Evolutionary conservation across 2,797 vertebrate species (phyloP).

Genomic region (Catharus ustulatus): DNA sequence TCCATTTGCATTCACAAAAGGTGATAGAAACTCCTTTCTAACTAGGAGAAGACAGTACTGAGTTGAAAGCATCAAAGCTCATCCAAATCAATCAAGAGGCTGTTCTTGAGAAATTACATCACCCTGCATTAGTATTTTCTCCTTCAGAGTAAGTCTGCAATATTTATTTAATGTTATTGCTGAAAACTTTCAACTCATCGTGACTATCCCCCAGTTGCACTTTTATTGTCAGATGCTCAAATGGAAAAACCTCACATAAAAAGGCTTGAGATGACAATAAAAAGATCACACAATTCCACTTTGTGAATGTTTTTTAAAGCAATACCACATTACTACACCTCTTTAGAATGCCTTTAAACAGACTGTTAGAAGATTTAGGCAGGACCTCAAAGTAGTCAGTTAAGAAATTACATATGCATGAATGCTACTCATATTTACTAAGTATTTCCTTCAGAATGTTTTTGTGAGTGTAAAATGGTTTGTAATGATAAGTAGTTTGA

Average conservation of each 20-base stretch:
- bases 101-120: background rate
- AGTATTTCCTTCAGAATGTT: slow-evolving; percentile 10
- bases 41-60: background rate
- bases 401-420: background rate
- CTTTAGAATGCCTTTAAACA: slow-evolving; percentile 5
- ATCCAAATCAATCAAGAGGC: background rate
- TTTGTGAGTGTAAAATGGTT: slow-evolving; percentile 10
- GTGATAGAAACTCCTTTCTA: background rate
- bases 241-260: background rate
- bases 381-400: slow-evolving; percentile 36
- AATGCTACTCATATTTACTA: slow-evolving; percentile 6
- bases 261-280: background rate
- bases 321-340: background rate
- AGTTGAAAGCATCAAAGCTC: background rate
- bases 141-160: background rate
- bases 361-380: slow-evolving; percentile 5
- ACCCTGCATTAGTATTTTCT: background rate
- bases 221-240: background rate
- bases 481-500: slow-evolving; percentile 37
- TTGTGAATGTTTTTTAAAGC: background rate
- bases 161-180: background rate
- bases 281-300: background rate
- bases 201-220: background rate
- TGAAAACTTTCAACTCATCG: background rate
- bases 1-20: background rate